Percentiles rank a stretch among this genome's conserved stretches.
These are phyloP conservation scores for Folsomia manolachei DNA, from an alignment of 2,888 invertebrate species.

Conservation along the genomic window DNA sequence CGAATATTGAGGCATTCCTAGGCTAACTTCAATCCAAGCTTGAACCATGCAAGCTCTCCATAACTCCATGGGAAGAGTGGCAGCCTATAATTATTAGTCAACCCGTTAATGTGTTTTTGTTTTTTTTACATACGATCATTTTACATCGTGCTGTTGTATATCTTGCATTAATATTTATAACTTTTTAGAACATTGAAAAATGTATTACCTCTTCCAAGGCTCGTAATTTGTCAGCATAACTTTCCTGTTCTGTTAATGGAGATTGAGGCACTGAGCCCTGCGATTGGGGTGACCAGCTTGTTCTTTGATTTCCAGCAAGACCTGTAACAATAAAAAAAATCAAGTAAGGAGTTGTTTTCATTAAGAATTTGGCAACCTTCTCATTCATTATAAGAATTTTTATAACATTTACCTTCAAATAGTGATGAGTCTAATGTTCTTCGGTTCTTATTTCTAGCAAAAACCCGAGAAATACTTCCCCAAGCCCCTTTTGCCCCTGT, in stretches of 20 bases:
- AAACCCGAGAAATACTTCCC: constrained; percentile 87
- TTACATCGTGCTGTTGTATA: background rate
- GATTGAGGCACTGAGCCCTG: constrained; percentile 53
- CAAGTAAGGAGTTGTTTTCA: background rate
- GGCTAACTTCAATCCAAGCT: constrained; percentile 89
- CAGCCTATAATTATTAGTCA: too few relatives aligned
- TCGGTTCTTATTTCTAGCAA: constrained; percentile 79
- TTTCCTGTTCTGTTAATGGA: constrained; percentile 65
- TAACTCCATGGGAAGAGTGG: constrained; percentile 75
- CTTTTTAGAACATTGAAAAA: too few relatives aligned
- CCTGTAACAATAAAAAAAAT: constrained; percentile 21
- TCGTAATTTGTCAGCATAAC: constrained; percentile 72
- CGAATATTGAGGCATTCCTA: constrained; percentile 86
- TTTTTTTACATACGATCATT: too few relatives aligned
- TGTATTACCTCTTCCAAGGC: constrained; percentile 74
- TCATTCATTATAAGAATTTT: background rate
- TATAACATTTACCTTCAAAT: constrained; percentile 61
- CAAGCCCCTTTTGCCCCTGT: constrained; percentile 63
- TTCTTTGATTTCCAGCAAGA: constrained; percentile 40
- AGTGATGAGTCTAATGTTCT: constrained; percentile 68
- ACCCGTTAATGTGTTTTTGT: too few relatives aligned
- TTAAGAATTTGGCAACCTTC: too few relatives aligned
- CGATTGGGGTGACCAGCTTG: constrained; percentile 51
- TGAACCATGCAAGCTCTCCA: constrained; percentile 92
- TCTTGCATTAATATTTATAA: background rate